A percentile compares a stretch with the other conserved stretches of the same genome.
These are phyloP conservation scores for Mya arenaria DNA, from an alignment of 1,140 invertebrate genomes.

Conservation along the genomic window DNA sequence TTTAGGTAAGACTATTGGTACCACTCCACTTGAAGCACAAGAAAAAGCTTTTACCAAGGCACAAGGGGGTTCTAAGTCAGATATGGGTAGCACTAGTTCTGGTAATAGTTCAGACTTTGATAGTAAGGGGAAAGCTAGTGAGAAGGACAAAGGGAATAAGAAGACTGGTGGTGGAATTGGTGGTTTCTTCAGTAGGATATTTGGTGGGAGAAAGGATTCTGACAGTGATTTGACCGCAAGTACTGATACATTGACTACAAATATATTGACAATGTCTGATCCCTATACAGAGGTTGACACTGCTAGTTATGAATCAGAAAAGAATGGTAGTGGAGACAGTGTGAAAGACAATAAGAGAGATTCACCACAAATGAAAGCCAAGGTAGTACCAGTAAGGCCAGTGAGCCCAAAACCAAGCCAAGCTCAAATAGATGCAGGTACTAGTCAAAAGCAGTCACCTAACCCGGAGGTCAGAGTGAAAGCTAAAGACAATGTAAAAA, in stretches of 20 bases:
- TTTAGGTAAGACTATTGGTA: slow-evolving; percentile 56
- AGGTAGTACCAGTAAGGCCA: slow-evolving; percentile 52
- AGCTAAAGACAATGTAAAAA: slow-evolving; percentile 13
- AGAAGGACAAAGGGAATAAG: slow-evolving; percentile 59
- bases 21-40: slow-evolving; percentile 46
- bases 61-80: background rate
- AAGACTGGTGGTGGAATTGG: slow-evolving; percentile 64
- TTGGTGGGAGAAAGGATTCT: slow-evolving; percentile 70
- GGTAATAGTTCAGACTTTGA: slow-evolving; percentile 43
- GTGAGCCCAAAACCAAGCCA: slow-evolving; percentile 36
- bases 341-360: slow-evolving; percentile 30
- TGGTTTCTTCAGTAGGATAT: slow-evolving; percentile 73
- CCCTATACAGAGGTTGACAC: slow-evolving; percentile 10
- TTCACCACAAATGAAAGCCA: slow-evolving; percentile 61
- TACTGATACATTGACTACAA: slow-evolving; percentile 23
- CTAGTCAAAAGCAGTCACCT: slow-evolving; percentile 3
- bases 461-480: slow-evolving; percentile 11
- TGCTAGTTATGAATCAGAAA: slow-evolving; percentile 1
- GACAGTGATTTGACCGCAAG: slow-evolving; percentile 38
- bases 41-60: background rate
- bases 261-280: slow-evolving; percentile 34
- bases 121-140: slow-evolving; percentile 42
- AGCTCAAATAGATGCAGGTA: background rate
- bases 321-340: slow-evolving; percentile 13
- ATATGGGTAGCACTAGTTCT: slow-evolving; percentile 6